Conservation (phyloP, 2,888 invertebrate species). For the Parnassius apollo region DNA sequence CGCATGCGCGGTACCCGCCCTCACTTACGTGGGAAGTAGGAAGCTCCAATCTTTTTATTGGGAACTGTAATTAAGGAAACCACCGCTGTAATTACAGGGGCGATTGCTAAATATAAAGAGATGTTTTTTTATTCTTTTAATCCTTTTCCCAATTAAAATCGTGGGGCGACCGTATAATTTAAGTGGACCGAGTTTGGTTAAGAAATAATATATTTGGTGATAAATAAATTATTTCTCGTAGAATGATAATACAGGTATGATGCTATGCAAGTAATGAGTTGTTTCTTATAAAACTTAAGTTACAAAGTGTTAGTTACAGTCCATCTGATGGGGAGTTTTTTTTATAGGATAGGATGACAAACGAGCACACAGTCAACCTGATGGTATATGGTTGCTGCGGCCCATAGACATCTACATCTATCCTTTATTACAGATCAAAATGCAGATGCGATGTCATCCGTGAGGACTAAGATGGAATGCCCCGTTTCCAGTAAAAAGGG, state of each 20-base stretch:
- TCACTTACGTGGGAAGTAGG: slow-evolving; percentile 73
- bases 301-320: too few relatives aligned
- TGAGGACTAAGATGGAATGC: too few relatives aligned
- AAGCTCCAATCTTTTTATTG: slow-evolving; percentile 76
- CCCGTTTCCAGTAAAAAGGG: too few relatives aligned
- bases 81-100: slow-evolving; percentile 77
- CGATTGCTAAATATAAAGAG: slow-evolving; percentile 78
- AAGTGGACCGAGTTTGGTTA: slow-evolving; percentile 2
- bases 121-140: slow-evolving; percentile 56
- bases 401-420: too few relatives aligned
- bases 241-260: background rate
- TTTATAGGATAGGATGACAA: too few relatives aligned
- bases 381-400: too few relatives aligned
- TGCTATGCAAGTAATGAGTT: too few relatives aligned
- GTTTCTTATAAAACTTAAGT: too few relatives aligned
- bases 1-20: slow-evolving; percentile 49
- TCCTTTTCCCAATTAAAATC: slow-evolving; percentile 39
- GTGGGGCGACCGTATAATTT: slow-evolving; percentile 22
- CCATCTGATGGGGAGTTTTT: too few relatives aligned
- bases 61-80: slow-evolving; percentile 75
- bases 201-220: slow-evolving; percentile 15
- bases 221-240: slow-evolving; percentile 14
- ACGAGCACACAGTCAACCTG: too few relatives aligned
- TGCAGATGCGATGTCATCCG: too few relatives aligned
- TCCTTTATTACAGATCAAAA: too few relatives aligned